Conservation (phyloP, 2,888 invertebrate genomes). For the Agriopis marginaria region DNA sequence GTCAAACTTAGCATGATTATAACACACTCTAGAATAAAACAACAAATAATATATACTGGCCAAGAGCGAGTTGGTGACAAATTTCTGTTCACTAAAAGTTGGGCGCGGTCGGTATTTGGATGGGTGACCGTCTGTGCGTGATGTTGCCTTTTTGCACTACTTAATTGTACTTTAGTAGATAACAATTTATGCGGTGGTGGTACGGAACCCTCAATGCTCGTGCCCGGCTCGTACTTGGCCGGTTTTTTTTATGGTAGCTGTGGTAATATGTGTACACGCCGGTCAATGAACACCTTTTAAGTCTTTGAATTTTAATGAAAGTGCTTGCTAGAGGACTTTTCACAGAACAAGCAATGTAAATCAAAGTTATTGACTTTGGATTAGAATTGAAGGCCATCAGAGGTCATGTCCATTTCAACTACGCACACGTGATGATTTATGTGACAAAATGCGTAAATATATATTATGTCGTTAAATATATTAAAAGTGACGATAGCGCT, state of each 20-base stretch:
- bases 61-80: no score
- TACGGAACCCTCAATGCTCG: no score
- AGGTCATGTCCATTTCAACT: conserved; percentile 3
- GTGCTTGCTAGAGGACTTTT: conserved; percentile 1
- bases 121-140: no score
- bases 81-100: no score
- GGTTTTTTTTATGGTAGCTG: neutral
- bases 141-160: no score
- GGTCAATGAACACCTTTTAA: neutral
- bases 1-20: no score
- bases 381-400: conserved; percentile 8
- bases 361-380: conserved; percentile 16
- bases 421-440: neutral
- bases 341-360: conserved; percentile 14
- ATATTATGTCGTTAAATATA: neutral
- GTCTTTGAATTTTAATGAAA: conserved; percentile 16
- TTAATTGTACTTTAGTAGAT: no score
- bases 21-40: no score
- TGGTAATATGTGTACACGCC: neutral
- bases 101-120: no score
- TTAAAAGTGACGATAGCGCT: neutral
- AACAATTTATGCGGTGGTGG: no score
- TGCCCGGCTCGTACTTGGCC: no score
- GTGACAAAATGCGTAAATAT: conserved; percentile 1
- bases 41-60: no score